Evolutionary conservation across 2,113 vertebrate genomes (phyloP).

Genomic region (Heptranchias perlo): DNA sequence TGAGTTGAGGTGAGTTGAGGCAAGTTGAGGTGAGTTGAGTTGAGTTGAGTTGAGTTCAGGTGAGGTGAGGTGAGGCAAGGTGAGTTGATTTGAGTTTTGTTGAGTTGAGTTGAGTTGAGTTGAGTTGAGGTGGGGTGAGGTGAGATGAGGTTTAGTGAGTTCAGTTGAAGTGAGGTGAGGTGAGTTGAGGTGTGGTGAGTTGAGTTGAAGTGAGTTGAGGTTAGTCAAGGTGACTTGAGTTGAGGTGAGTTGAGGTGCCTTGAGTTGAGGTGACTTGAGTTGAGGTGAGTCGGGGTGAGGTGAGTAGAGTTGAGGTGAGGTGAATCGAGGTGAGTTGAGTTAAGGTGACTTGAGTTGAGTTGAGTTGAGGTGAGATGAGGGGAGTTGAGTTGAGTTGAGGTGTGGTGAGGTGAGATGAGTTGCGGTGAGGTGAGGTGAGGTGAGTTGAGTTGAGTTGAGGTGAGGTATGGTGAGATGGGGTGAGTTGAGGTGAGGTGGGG

Average conservation of each 20-base stretch:
- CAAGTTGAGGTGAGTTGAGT: too few relatives aligned
- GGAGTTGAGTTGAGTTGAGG: background rate
- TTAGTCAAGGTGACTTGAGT: too few relatives aligned
- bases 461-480: background rate
- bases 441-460: background rate
- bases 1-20: too few relatives aligned
- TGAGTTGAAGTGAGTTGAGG: too few relatives aligned
- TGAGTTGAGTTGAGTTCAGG: too few relatives aligned
- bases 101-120: too few relatives aligned
- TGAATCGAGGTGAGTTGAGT: background rate
- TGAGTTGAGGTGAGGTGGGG: background rate
- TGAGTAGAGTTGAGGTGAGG: background rate
- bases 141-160: too few relatives aligned
- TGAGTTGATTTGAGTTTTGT: too few relatives aligned
- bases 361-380: background rate
- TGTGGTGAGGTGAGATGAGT: background rate
- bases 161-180: too few relatives aligned
- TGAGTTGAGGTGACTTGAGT: background rate
- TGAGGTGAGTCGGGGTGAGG: background rate
- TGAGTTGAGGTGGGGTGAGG: too few relatives aligned
- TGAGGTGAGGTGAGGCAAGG: too few relatives aligned
- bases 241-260: background rate
- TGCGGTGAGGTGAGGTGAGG: background rate
- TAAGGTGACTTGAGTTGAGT: background rate
- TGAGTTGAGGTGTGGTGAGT: too few relatives aligned